Base-by-base conservation (phyloP, 2,888 invertebrate genomes). In the Drosophila formosana region DNA sequence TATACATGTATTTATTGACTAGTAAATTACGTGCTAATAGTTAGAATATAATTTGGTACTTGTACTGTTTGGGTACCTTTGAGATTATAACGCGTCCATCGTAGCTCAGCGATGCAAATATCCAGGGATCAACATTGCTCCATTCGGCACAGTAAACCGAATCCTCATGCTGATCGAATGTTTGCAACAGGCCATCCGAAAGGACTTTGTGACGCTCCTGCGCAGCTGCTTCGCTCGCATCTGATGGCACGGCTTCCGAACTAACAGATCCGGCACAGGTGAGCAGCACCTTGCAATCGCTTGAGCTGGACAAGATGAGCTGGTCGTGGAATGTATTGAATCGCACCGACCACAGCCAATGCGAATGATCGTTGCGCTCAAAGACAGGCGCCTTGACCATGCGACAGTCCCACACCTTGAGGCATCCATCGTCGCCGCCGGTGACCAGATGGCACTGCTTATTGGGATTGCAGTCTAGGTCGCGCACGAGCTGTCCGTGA, bases 311-410 rank as follows among this genome's bases (percentile, higher is more conserved):
- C 74, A 99, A 92, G 26, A 99, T 93, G 37, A 99, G 93, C 92
- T 99, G 99, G 92, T 99, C 99, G 91, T 99, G 99, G 92, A 98
- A 99, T 76, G 96, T 96, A 93, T 99, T 99, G 92, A 97, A 99
- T 30, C 97, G 94, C 0, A 99, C 97, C 53, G 95, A 96, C 98
- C 98, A 99, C 7, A 98, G 96, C 97, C 97, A 97, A 91, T 98
- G 97, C 0, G 97, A 96, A 92, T 98, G 97, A 91, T 97, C 97
- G 56, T 95, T 95, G 66, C 96, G 94, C 26, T 95, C 95, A 90
- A 97, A 95, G 4, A 98, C 94, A 0, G 98, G 96, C 72, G 96
- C 95, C 58, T 94, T 94, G 0, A 95, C 94, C 89, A 96, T 96
- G 56, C 99, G 94, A 81, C 97, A 96, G 92, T 99, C 99, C 99